Conservation (phyloP, 2,888 invertebrate species). For the Ceriagrion tenellum region DNA sequence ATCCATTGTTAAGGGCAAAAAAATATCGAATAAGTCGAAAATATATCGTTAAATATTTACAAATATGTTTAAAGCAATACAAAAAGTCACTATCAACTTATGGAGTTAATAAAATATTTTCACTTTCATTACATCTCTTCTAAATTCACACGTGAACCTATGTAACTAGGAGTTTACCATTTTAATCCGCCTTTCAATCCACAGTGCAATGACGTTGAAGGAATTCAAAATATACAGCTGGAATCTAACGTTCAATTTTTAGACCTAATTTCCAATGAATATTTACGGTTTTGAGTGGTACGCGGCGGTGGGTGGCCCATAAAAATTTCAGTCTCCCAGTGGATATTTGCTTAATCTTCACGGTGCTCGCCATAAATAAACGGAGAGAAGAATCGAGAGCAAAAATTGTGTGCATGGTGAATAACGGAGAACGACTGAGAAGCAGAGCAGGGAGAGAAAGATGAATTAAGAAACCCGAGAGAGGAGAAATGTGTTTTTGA, state of each 20-base stretch:
- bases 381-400: background rate
- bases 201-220: background rate
- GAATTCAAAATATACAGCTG: background rate
- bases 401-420: background rate
- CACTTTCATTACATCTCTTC: no score
- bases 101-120: no score
- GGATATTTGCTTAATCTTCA: slow-evolving; percentile 17
- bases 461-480: background rate
- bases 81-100: no score
- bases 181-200: no score
- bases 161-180: no score
- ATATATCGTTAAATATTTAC: no score
- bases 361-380: background rate
- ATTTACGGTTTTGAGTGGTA: background rate
- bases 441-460: background rate
- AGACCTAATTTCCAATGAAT: slow-evolving; percentile 4
- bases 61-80: no score
- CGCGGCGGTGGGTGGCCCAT: background rate
- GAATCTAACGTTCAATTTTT: background rate
- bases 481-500: background rate
- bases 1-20: no score
- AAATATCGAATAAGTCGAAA: no score
- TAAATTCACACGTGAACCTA: no score
- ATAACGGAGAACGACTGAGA: no score
- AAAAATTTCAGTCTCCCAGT: background rate